Percentiles rank a stretch among this genome's conserved stretches.
Conservation (phyloP, 2,113 vertebrate species). For the Grus americana region DNA sequence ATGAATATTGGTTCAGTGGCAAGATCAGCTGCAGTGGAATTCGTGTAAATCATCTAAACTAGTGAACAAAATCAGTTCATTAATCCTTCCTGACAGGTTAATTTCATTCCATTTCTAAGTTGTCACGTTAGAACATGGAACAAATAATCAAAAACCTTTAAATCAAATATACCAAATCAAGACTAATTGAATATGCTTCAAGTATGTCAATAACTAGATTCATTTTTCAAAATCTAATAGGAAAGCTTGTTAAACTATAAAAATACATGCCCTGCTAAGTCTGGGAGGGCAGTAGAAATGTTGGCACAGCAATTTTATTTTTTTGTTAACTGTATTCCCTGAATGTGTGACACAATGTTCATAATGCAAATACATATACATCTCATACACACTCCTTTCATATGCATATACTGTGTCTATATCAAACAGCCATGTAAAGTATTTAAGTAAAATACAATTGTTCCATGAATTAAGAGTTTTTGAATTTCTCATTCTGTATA, state of each 20-base stretch:
- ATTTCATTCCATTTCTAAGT: conserved; percentile 68
- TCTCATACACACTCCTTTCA: background rate
- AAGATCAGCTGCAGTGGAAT: conserved; percentile 30
- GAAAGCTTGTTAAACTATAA: conserved; percentile 64
- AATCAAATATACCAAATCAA: conserved; percentile 71
- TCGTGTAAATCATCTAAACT: conserved; percentile 52
- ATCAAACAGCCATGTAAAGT: background rate
- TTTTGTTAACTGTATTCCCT: background rate
- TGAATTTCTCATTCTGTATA: background rate
- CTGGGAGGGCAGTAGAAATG: conserved; percentile 8
- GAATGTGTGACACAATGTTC: background rate
- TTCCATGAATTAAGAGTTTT: background rate
- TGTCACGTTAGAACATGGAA: conserved; percentile 68
- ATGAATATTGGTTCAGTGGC: conserved; percentile 17
- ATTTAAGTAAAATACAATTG: background rate
- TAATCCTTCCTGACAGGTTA: conserved; percentile 71
- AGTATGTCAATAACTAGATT: conserved; percentile 60
- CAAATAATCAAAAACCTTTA: conserved; percentile 73
- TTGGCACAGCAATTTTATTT: background rate
- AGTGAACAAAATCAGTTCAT: conserved; percentile 66
- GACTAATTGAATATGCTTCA: conserved; percentile 65
- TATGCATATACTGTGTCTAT: background rate
- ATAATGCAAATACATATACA: background rate
- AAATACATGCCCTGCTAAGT: conserved; percentile 28
- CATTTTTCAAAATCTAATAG: conserved; percentile 67